These are phyloP conservation scores for Virgularia gustaviana DNA, from an alignment of 92 coral and sea anemone genomes.

Conservation along the genomic window DNA sequence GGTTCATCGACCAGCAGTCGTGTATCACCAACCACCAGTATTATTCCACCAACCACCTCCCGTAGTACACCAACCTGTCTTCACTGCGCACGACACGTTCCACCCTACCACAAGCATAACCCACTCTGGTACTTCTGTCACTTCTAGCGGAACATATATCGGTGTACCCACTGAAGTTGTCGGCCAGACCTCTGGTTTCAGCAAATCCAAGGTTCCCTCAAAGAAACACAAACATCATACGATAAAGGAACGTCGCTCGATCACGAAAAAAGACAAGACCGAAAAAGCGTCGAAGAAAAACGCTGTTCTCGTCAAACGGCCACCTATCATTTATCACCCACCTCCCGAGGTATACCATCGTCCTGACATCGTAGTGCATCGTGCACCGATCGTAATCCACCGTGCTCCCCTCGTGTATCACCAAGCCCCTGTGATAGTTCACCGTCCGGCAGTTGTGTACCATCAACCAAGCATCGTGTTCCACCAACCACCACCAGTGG, in stretches of 20 bases:
- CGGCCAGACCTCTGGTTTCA: constrained; percentile 70
- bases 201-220: constrained; percentile 67
- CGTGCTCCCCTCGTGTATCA: constrained; percentile 91
- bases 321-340: constrained; percentile 97
- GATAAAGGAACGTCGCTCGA: constrained; percentile 34
- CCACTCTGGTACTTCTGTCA: neutral
- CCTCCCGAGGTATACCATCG: constrained; percentile 99
- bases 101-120: neutral
- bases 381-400: constrained; percentile 95
- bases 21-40: constrained; percentile 92
- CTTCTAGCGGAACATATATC: constrained; percentile 51
- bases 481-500: constrained; percentile 98
- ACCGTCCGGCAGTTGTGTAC: constrained; percentile 96
- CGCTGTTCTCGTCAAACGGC: constrained; percentile 79
- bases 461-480: constrained; percentile 91
- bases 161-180: constrained; percentile 66
- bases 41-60: constrained; percentile 99
- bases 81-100: constrained; percentile 71
- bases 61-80: constrained; percentile 82
- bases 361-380: constrained; percentile 90
- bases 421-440: constrained; percentile 96
- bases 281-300: constrained; percentile 88
- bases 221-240: constrained; percentile 50
- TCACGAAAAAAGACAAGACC: constrained; percentile 47
- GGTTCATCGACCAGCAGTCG: constrained; percentile 98